A percentile compares a stretch with the other conserved stretches of the same genome.
Conservation (phyloP, 2,888 invertebrate species). For the Eupithecia insigniata region DNA sequence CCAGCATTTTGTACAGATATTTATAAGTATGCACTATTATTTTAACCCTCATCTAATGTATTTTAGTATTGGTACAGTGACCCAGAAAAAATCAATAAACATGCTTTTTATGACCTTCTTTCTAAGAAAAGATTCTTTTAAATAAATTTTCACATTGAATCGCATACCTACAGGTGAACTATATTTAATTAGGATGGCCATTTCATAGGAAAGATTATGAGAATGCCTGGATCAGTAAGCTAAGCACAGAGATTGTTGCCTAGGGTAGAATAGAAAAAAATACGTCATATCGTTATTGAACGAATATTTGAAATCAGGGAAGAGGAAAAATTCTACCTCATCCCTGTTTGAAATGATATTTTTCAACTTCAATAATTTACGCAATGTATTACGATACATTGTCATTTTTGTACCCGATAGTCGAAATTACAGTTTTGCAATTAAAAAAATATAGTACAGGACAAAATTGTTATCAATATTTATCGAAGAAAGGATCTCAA, state of each 20-base stretch:
- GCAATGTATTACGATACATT: background rate
- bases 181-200: background rate
- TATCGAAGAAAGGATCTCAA: no score
- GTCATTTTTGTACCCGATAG: background rate
- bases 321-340: no score
- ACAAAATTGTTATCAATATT: background rate
- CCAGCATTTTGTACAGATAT: conserved; percentile 75
- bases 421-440: background rate
- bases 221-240: background rate
- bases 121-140: no score
- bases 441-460: no score
- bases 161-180: background rate
- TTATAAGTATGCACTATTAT: conserved; percentile 64
- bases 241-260: background rate
- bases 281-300: background rate
- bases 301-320: background rate
- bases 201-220: background rate
- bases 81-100: background rate
- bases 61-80: background rate
- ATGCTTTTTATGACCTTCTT: background rate
- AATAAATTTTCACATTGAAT: background rate
- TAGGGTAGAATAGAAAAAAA: background rate
- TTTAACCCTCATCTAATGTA: conserved; percentile 38
- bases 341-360: no score
- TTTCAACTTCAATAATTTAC: background rate